Percentiles rank a stretch among this genome's conserved stretches.
Evolutionary conservation across 2,888 invertebrate species (phyloP).

Genomic region (Blera fallax): DNA sequence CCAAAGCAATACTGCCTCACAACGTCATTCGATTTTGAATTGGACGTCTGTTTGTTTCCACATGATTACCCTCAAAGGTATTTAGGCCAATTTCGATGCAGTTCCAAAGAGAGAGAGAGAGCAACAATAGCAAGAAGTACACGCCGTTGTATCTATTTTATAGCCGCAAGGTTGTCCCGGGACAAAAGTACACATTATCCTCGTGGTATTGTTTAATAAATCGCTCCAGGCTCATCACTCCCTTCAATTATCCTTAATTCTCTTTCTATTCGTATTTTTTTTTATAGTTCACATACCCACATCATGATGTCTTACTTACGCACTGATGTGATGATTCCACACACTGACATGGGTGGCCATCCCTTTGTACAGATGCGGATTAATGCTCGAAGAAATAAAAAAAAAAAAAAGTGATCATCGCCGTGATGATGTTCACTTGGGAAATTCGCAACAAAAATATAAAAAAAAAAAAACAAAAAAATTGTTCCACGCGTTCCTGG

Average conservation of each 20-base stretch:
- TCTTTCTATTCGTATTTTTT: conserved; percentile 17
- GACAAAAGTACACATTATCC: conserved; percentile 56
- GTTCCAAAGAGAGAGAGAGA: not conserved
- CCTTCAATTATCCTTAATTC: conserved; percentile 44
- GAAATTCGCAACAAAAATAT: conserved; percentile 6
- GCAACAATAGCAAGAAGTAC: conserved; percentile 46
- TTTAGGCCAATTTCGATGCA: too few relatives aligned
- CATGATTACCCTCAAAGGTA: conserved; percentile 15
- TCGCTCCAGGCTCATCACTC: conserved; percentile 46
- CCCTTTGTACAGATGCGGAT: conserved; percentile 33
- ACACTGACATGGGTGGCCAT: conserved; percentile 65
- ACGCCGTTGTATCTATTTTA: conserved; percentile 32
- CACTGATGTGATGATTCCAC: conserved; percentile 41
- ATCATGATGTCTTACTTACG: conserved; percentile 1
- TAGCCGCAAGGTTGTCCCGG: conserved; percentile 60
- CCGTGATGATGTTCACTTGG: not conserved
- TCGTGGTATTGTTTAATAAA: conserved; percentile 33
- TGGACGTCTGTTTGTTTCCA: not conserved
- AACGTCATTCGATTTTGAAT: not conserved
- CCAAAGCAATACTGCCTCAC: too few relatives aligned
- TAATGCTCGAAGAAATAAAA: conserved; percentile 26
- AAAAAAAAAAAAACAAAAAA: not conserved
- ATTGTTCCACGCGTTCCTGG: conserved; percentile 24
- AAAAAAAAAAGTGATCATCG: not conserved
- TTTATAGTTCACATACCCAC: conserved; percentile 9